Base-by-base conservation (phyloP, 1,140 invertebrate species). In the Drosophila lacertosa region DNA sequence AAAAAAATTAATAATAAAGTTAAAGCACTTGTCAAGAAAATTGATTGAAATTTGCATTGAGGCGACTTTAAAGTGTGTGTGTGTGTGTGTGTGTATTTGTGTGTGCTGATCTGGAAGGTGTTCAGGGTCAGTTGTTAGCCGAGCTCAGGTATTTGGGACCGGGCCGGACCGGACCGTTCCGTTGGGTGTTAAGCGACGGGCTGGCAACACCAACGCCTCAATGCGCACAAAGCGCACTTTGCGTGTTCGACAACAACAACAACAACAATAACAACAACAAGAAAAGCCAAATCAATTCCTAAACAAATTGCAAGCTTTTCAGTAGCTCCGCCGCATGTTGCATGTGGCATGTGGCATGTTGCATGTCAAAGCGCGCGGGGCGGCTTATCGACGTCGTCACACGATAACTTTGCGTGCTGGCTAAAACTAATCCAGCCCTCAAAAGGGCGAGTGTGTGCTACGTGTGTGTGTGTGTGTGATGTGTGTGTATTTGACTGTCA, bases 351-450 rank as follows among this genome's bases (percentile, higher is more conserved):
- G 32, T 35, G 39, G 47, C 62, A 15, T 65, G 68, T 55, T 40
- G 53, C 53, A 57, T 57, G 39, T 42, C 42, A 45, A 45, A 11
- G 10, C n/a, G n/a, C 45, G 24, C 24, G 29, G 15, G 18, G 4
- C 77, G 62, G 77, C 73, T 80, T 80, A 80, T 81, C 77, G 79
- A 62, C 78, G 74, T 77, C 59, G 81, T 54, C 50, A 64, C 40
- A 64, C 60, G 39, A 54, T 64, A 45, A 60, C 78, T 63, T 82
- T 83, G 79, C 79, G 79, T 82, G 79, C 83, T 83, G 55, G 79
- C 79, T 81, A 71, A 74, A 71, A 65, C 79, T 82, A 82, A 83
- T 83, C 79, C 79, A 42, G 35, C 26, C 11, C n/a, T n/a, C n/a
- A 20, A 16, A 13, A 48, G 10, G 35, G n/a, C 1, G n/a, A 32